These are phyloP conservation scores for Drosophila murphyi DNA, from an alignment of 1,140 invertebrate species.

Conservation along the genomic window DNA sequence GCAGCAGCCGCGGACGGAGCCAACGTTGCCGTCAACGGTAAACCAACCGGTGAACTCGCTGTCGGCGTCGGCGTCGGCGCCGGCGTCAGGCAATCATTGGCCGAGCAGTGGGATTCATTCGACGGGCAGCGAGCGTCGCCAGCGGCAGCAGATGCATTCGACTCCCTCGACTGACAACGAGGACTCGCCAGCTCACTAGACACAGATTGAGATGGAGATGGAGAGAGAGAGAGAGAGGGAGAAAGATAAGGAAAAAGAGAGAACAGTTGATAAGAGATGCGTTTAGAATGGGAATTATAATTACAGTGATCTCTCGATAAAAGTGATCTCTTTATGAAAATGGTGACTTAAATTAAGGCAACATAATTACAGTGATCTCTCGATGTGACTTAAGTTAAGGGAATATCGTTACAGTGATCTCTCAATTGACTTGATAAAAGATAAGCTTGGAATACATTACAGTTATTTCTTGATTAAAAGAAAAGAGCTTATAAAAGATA, in stretches of 20 bases:
- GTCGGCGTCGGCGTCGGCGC: conserved; percentile 85
- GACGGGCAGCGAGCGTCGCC: conserved; percentile 87
- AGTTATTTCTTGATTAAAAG: too few species aligned
- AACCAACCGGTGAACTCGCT: conserved; percentile 85
- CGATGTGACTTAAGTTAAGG: too few species aligned
- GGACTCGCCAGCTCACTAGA: conserved; percentile 90
- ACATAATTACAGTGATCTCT: too few species aligned
- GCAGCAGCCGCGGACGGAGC: conserved; percentile 87
- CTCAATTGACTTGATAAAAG: too few species aligned
- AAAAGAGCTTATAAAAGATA: too few species aligned
- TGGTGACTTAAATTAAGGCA: too few species aligned
- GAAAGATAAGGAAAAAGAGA: not conserved
- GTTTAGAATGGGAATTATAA: too few species aligned
- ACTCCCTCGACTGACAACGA: conserved; percentile 91
- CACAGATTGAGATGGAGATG: not conserved
- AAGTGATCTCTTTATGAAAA: too few species aligned
- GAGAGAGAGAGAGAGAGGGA: conserved; percentile 59
- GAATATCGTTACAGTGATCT: too few species aligned
- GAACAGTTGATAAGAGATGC: too few species aligned
- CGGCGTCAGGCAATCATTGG: conserved; percentile 86
- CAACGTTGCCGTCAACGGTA: conserved; percentile 85
- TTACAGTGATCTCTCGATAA: too few species aligned
- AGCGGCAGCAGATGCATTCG: conserved; percentile 85
- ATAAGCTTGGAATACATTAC: too few species aligned
- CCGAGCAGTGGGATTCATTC: conserved; percentile 89